A percentile compares a stretch with the other conserved stretches of the same genome.
These are phyloP conservation scores for Hyaena hyaena DNA, from an alignment of 2,113 vertebrate genomes.

Conservation along the genomic window DNA sequence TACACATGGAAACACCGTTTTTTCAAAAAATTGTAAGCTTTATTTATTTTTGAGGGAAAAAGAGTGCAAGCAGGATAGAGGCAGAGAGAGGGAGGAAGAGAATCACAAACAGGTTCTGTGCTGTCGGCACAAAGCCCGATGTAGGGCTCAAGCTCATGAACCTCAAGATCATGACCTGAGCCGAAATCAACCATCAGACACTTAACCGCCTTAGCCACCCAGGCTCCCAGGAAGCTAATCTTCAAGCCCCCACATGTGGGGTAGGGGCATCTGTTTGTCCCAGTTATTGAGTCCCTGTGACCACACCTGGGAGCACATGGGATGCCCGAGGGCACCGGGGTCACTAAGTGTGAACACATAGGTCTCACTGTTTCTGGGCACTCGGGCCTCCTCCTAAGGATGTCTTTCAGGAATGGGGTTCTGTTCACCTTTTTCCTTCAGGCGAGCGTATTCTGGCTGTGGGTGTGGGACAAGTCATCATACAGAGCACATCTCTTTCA, in stretches of 20 bases:
- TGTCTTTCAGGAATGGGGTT: no score
- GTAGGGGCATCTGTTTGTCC: neutral
- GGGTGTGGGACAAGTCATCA: neutral
- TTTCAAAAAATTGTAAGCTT: no score
- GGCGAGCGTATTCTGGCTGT: neutral
- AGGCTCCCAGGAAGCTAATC: neutral
- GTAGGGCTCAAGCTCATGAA: no score
- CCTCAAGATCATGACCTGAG: no score
- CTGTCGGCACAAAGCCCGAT: no score
- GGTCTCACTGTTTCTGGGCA: neutral
- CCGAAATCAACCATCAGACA: no score
- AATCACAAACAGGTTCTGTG: no score
- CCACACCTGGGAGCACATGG: neutral
- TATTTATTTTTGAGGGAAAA: no score
- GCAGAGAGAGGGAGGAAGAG: no score
- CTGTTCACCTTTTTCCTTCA: neutral
- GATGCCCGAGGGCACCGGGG: neutral
- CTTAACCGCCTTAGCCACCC: no score
- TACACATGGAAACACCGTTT: no score
- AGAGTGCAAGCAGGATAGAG: no score
- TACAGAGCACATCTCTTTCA: neutral
- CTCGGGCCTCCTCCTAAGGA: rapidly evolving
- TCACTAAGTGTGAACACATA: neutral
- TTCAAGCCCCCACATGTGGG: rapidly evolving
- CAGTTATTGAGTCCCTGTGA: neutral